Percentiles rank a stretch among this genome's conserved stretches.
Evolutionary conservation across 1,140 invertebrate genomes (phyloP).

Genomic region (Ceratosolen solmsi): DNA sequence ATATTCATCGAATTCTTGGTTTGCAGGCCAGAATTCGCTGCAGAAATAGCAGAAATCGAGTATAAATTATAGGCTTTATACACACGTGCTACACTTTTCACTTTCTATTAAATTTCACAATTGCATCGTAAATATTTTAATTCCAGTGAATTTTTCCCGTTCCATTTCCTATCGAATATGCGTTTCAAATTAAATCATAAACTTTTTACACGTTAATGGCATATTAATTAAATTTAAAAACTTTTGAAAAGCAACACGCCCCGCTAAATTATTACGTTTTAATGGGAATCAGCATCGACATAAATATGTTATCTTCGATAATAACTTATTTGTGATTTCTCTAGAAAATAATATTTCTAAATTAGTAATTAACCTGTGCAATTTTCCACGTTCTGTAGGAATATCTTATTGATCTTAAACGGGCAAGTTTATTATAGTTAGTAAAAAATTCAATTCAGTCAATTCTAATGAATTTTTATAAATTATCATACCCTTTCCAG

Average conservation of each 20-base stretch:
- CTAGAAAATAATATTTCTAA: neutral
- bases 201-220: neutral
- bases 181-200: neutral
- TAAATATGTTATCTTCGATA: slow-evolving; percentile 10
- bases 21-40: slow-evolving; percentile 8
- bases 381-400: neutral
- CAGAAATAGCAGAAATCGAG: slow-evolving; percentile 2
- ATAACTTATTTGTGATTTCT: neutral
- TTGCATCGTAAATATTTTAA: slow-evolving; percentile 35
- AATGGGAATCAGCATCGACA: neutral
- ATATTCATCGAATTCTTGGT: slow-evolving; percentile 52
- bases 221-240: no score
- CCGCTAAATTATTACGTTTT: slow-evolving; percentile 5
- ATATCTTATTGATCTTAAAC: neutral
- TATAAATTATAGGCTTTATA: slow-evolving; percentile 40
- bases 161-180: neutral
- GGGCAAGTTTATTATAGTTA: no score
- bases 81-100: slow-evolving; percentile 10
- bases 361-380: neutral
- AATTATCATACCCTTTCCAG: no score
- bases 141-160: neutral
- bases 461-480: no score
- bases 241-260: no score
- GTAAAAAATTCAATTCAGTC: no score
- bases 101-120: slow-evolving; percentile 47